Base-by-base conservation (phyloP, 2,113 vertebrate genomes). In the Forbesichthys agassizii region DNA sequence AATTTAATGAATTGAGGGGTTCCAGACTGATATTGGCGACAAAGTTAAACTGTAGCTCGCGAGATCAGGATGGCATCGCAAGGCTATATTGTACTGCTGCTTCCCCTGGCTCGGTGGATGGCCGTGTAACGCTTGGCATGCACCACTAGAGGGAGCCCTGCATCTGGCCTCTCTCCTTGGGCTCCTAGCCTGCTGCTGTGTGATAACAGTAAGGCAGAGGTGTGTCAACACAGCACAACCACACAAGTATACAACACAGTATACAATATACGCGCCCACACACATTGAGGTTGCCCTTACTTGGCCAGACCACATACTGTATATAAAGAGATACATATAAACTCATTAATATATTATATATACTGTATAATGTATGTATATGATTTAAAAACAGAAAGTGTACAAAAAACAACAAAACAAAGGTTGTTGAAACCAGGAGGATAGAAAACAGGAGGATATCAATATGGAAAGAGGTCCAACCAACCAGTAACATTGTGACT, bases 191-290 rank as follows among this genome's bases (percentile, higher is more conserved):
- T 89, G 84, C 88, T 90, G 88, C 78, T 88, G 84, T 78, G 81
- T 85, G 81, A 64, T 85, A 85, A 82, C 87, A 83, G 83, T 91
- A 91, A 91, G 90, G 90, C 88, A 90, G 83, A 86, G 78, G 86
- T 91, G 87, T 90, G 77, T 86, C 84, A 77, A 68, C 61, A 82
- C 86, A 71, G 86, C 77, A 88, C 83, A 67, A 16, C 46, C 65
- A 64, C 79, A 86, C 27, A 27, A 27, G 27, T 27, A 27, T 27
- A 27, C 27, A 27, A 27, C 20, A 20, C 79, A 78, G 58, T 70
- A 80, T 56, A 82, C 70, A 42, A 79, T 79, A 72, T 74, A 56
- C 66, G 69, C 33, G 64, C 69, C 56, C 33, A 14, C 51, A 55
- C 47, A 51, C 73, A 75, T 36, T 53, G 81, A 55, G 16, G 73